These are phyloP conservation scores for Boloria euphrosyne DNA, from an alignment of 2,888 invertebrate species.

Conservation along the genomic window DNA sequence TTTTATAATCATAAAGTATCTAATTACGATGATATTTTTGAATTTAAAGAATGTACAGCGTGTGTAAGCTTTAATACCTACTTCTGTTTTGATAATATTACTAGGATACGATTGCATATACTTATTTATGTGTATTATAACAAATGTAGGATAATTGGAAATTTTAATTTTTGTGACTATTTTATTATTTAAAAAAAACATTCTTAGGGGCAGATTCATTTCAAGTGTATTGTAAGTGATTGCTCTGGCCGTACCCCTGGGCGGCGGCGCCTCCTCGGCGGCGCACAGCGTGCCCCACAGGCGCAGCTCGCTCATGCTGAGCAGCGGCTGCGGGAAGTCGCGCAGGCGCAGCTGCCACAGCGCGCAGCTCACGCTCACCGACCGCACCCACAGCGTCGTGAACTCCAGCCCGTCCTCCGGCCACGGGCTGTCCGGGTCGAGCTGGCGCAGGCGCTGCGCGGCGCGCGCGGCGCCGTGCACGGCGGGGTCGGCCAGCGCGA, in stretches of 20 bases:
- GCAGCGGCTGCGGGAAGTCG: conserved; percentile 97
- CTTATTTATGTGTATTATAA: too few species aligned
- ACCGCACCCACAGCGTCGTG: conserved; percentile 95
- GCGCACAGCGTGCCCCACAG: conserved; percentile 95
- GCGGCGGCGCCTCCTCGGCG: conserved; percentile 92
- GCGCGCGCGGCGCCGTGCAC: conserved; percentile 92
- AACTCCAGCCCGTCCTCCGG: conserved; percentile 95
- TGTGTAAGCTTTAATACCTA: too few species aligned
- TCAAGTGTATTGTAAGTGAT: too few species aligned
- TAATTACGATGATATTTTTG: too few species aligned
- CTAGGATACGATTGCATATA: too few species aligned
- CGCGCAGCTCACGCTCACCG: conserved; percentile 89
- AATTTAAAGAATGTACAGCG: too few species aligned
- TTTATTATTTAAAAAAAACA: too few species aligned
- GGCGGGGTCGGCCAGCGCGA: conserved; percentile 92
- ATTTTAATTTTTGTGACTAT: too few species aligned
- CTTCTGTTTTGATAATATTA: too few species aligned
- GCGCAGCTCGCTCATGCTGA: conserved; percentile 91
- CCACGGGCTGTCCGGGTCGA: conserved; percentile 95
- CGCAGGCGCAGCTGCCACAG: conserved; percentile 94
- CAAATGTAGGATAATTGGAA: too few species aligned
- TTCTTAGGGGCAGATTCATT: too few species aligned
- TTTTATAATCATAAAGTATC: too few species aligned
- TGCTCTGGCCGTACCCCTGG: conserved; percentile 69
- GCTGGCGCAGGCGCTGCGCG: conserved; percentile 86